These are phyloP conservation scores for Panorpa germanica DNA, from an alignment of 2,888 invertebrate genomes.

Conservation along the genomic window DNA sequence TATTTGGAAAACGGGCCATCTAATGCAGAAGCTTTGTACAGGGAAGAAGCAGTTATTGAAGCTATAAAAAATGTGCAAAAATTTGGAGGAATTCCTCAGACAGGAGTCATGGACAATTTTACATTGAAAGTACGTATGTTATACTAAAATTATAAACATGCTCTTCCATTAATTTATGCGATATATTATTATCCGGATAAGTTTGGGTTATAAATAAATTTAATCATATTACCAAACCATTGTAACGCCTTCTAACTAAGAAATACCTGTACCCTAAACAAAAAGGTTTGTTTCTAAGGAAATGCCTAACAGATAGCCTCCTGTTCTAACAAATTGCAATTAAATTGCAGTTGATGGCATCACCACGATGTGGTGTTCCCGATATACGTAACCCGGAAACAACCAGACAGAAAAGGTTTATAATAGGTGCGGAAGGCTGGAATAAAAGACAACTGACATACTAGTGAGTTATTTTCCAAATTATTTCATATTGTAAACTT, in stretches of 20 bases:
- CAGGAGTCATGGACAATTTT: conserved; percentile 42
- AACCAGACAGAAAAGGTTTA: conserved; percentile 32
- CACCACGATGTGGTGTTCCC: conserved; percentile 50
- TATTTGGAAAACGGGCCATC: conserved; percentile 33
- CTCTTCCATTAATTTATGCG: no score
- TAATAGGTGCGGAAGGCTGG: conserved; percentile 44
- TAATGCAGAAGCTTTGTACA: conserved; percentile 39
- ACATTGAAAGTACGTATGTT: conserved; percentile 35
- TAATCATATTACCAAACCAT: no score
- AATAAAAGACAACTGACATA: conserved; percentile 44
- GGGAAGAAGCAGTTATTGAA: conserved; percentile 36
- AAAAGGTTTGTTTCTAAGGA: no score
- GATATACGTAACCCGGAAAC: conserved; percentile 29
- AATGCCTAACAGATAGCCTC: no score
- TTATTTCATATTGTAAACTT: no score
- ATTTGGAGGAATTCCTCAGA: conserved; percentile 48
- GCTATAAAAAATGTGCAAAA: conserved; percentile 48
- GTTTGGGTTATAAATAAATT: no score
- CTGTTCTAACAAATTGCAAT: no score
- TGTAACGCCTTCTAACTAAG: no score
- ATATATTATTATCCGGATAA: no score
- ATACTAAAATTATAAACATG: no score
- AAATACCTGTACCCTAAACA: no score
- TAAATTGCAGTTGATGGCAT: conserved; percentile 36
- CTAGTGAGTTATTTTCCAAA: conserved; percentile 32